Base-by-base conservation (phyloP, 2,888 invertebrate genomes). In the Germaria angustata region DNA sequence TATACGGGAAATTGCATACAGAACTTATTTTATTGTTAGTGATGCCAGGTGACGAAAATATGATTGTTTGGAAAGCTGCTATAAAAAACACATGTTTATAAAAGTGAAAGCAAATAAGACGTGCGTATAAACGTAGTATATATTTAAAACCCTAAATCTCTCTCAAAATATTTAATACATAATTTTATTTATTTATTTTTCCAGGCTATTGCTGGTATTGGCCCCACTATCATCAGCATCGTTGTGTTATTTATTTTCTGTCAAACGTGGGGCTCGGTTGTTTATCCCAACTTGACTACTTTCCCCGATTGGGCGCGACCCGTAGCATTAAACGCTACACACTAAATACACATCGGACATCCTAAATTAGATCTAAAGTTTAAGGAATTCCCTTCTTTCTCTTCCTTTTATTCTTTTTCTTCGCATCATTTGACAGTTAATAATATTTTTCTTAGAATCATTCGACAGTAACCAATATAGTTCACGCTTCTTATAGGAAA, bases 161-260 rank as follows among this genome's bases (percentile, higher is more conserved):
- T n/a, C n/a, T n/a, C n/a, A n/a, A n/a, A n/a, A n/a, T n/a, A n/a
- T n/a, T n/a, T n/a, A n/a, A n/a, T n/a, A n/a, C n/a, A n/a, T n/a
- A n/a, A n/a, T n/a, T n/a, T n/a, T n/a, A n/a, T n/a, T n/a, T n/a
- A n/a, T n/a, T n/a, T n/a, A n/a, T n/a, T 2, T 68, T 66, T 76
- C 15, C 90, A 95, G 95, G 93, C 94, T 0, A 92, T 95, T 80
- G 95, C 95, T 66, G 96, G 96, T 11, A 93, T 95, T 81, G 94
- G 95, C 0, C 95, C 97, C 32, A 96, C 95, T 84, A 90, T 95
- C 8, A 93, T 96, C 59, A 95, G 96, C 0, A 93, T 97, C 0
- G 86, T 95, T 2, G 91, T 95, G 2, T 93, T 96, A 9, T 95
- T 95, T 89, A 90, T 93, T 0, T 92, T 95, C 17, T 95, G 96